Base-by-base conservation (phyloP, 1,140 invertebrate genomes). In the Brachionus sp. region DNA sequence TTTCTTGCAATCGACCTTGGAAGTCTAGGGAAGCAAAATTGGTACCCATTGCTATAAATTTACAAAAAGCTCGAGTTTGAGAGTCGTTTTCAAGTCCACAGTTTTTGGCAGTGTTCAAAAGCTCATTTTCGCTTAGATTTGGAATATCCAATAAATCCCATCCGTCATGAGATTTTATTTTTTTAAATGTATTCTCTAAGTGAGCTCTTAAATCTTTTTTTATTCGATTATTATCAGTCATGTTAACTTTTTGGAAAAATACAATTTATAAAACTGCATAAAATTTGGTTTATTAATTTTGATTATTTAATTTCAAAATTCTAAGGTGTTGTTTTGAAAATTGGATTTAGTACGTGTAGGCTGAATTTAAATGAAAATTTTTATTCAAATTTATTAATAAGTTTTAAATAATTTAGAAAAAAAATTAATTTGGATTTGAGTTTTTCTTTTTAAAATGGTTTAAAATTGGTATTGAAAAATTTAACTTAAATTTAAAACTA, bases 11-110 rank as follows among this genome's bases (percentile, higher is more conserved):
- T 5, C 78, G 78, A 12, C 44, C 19, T 29, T 35, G 53, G 19
- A 82, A 82, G 16, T 66, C 57, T 1, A 66, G 13, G 5, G 78
- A 82, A 12, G 78, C 53, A 66, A 82, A 82, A 50, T 82, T 82
- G 33, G 78, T 82, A 7, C 53, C 78, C 5, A 82, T 66, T 5
- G 53, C 16, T 7, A 82, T 66, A 66, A 82, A 82, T 82, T 53
- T 66, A 33, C 53, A 66, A 66, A 82, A 82, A n/a, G 23, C 19
- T 66, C 57, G 35, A 9, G 78, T 82, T 50, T 82, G 78, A 13
- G 44, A 29, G 25, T 82, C 78, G 29, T 82, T 53, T 82, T 82
- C 78, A n/a, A 82, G 33, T 7, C 78, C 78, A 19, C 66, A 50
- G 16, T 10, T 19, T 42, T 62, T 66, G 39, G 77, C 77, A n/a